These are phyloP conservation scores for Clamator glandarius DNA, from an alignment of 2,797 vertebrate species.

Conservation along the genomic window DNA sequence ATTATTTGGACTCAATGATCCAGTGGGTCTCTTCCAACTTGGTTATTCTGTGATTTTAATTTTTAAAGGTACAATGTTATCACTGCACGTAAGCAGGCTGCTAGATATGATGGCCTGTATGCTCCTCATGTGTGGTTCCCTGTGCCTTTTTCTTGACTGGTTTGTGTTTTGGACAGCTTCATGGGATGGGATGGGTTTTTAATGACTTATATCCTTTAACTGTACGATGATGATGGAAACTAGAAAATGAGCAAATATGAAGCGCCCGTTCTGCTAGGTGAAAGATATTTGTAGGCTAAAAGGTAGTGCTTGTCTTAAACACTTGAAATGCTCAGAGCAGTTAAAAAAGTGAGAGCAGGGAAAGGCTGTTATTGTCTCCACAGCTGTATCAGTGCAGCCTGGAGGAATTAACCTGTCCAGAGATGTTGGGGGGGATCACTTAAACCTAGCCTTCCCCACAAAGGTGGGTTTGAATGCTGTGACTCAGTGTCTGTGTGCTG, in stretches of 20 bases:
- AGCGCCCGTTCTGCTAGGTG: neutral
- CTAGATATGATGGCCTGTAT: neutral
- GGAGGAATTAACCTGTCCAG: neutral
- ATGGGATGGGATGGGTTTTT: neutral
- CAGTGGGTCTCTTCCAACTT: too few relatives aligned
- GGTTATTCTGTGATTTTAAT: too few relatives aligned
- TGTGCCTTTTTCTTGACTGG: neutral
- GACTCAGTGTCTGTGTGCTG: accelerated
- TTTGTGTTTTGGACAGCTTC: neutral
- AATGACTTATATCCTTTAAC: neutral
- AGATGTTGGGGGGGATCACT: neutral
- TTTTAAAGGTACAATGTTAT: neutral
- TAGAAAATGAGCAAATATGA: neutral
- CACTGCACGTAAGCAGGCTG: neutral
- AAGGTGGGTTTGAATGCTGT: neutral
- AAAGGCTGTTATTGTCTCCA: neutral
- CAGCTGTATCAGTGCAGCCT: neutral
- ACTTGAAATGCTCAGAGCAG: neutral
- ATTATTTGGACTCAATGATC: too few relatives aligned
- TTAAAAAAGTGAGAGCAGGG: neutral
- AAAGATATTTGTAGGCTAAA: neutral
- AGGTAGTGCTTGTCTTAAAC: neutral
- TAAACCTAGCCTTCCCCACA: neutral
- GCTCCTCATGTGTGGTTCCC: accelerated
- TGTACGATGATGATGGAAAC: neutral